Evolutionary conservation across 2,797 vertebrate genomes (phyloP), one percentile per base, ranked within the genome.

Genomic region (Crenuchus spilurus): DNA sequence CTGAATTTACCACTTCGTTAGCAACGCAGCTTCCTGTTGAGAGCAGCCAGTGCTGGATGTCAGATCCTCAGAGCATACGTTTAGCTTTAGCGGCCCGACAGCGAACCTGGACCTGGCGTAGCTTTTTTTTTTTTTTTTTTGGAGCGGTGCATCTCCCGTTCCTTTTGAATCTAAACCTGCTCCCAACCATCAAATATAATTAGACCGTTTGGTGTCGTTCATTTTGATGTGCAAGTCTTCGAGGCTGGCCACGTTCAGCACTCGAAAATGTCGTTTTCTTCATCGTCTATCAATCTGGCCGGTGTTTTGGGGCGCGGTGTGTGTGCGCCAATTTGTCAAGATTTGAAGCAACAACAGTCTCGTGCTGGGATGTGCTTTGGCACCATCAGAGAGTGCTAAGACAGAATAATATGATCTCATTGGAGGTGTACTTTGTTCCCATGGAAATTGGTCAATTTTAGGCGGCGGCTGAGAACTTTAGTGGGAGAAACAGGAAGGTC

Each of bases 1-100:
- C 97, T 98, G 97, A 99, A 99, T 99, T 99, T 98, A 98, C 94
- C 97, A 98, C 96, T 99, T 99, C 88, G 95, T 99, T 99, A 99
- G 95, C 96, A 88, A 93, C 80, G 22, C 90, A 86, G 94, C 95
- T 97, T 98, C 97, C 97, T 97, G 96, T 93, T 93, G 97, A 94
- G 96, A 94, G 93, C 89, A 91, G 91, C 92, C 93, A 92, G 92
- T 94, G 86, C 57, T 91, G 88, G 85, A 93, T 95, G 91, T 94
- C 91, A 93, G 81, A 92, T 92, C 92, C 92, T 90, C 90, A 83
- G 90, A 94, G 93, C 87, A 86, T 88, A 75, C 85, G 82, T 94
- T 93, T 78, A 91, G 77, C 83, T 76, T 80, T 90, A 44, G 85
- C 84, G 79, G 85, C 78, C 83, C 80, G 82, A 85, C 89, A 90